These are phyloP conservation scores for Drepana arcuata DNA, from an alignment of 1,140 invertebrate species.

Conservation along the genomic window DNA sequence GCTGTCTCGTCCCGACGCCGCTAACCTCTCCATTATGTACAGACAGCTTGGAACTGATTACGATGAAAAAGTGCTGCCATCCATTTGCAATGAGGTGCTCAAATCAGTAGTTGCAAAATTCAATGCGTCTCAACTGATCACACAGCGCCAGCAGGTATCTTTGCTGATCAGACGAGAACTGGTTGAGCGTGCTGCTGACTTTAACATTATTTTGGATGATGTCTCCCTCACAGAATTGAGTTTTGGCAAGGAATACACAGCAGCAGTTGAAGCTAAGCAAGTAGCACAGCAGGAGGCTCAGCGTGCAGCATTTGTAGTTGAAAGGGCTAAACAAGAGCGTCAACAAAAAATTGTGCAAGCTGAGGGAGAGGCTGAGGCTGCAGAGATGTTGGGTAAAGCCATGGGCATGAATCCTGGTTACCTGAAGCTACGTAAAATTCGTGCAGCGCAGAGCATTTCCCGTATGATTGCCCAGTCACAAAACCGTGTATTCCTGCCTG, in stretches of 20 bases:
- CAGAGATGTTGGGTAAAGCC: conserved; percentile 97
- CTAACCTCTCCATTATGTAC: conserved; percentile 88
- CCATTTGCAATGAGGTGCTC: conserved; percentile 98
- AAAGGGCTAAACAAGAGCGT: conserved; percentile 96
- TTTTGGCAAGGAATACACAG: conserved; percentile 99
- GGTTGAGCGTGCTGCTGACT: conserved; percentile 97
- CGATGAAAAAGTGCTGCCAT: conserved; percentile 94
- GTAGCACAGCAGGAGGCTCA: conserved; percentile 99
- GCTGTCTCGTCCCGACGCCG: conserved; percentile 92
- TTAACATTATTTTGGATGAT: conserved; percentile 99
- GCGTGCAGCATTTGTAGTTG: conserved; percentile 97
- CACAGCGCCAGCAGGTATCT: conserved; percentile 97
- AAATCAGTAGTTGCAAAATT: conserved; percentile 99
- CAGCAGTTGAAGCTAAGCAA: conserved; percentile 99
- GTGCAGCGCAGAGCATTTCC: conserved; percentile 97
- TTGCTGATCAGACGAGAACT: conserved; percentile 94
- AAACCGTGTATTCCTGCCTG: conserved; percentile 95
- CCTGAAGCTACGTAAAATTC: conserved; percentile 96
- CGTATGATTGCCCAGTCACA: conserved; percentile 96
- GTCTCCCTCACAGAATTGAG: conserved; percentile 99
- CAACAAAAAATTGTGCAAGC: conserved; percentile 99
- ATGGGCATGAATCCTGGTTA: conserved; percentile 97
- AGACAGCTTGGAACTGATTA: conserved; percentile 90
- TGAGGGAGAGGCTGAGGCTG: conserved; percentile 99
- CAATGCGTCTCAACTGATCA: conserved; percentile 99